Percentiles rank a stretch among this genome's conserved stretches.
These are phyloP conservation scores for Bombyx mandarina DNA, from an alignment of 1,140 invertebrate genomes.

Conservation along the genomic window DNA sequence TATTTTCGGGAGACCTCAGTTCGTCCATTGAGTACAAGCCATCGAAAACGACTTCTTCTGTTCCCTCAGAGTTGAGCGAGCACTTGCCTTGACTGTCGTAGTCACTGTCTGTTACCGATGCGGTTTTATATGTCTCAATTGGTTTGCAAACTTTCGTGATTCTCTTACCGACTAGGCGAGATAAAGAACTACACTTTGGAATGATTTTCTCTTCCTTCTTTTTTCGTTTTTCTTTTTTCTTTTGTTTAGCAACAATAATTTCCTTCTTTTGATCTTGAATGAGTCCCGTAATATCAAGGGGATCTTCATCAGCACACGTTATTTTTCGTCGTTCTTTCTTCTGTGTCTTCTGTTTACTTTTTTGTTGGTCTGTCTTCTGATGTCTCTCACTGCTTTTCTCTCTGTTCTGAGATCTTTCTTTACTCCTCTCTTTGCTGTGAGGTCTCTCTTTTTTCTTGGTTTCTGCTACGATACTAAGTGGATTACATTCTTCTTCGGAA, in stretches of 20 bases:
- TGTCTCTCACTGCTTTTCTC: neutral
- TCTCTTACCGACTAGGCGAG: slow-evolving; percentile 44
- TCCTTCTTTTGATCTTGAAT: slow-evolving; percentile 13
- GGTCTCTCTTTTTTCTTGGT: slow-evolving; percentile 31
- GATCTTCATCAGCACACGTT: slow-evolving; percentile 18
- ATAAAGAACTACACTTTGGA: slow-evolving; percentile 17
- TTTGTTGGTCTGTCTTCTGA: too few species aligned
- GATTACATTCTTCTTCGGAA: slow-evolving; percentile 36
- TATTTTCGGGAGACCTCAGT: slow-evolving; percentile 31
- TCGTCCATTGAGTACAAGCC: slow-evolving; percentile 51
- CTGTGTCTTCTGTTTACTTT: neutral
- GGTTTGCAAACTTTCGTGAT: slow-evolving; percentile 18
- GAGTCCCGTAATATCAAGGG: slow-evolving; percentile 8
- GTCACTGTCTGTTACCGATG: slow-evolving; percentile 35
- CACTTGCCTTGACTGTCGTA: slow-evolving; percentile 49
- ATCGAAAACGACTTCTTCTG: slow-evolving; percentile 43
- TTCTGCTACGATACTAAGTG: slow-evolving; percentile 30
- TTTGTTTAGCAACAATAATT: slow-evolving; percentile 7
- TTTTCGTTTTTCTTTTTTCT: slow-evolving; percentile 14
- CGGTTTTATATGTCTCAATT: slow-evolving; percentile 8
- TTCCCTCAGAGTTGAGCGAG: slow-evolving; percentile 35
- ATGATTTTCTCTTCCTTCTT: slow-evolving; percentile 20
- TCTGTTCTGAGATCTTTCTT: slow-evolving; percentile 7
- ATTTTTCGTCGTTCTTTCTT: slow-evolving; percentile 7
- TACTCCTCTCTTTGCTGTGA: slow-evolving; percentile 38